Base-by-base conservation (phyloP, 1,140 invertebrate genomes). In the Metaphire vulgaris region DNA sequence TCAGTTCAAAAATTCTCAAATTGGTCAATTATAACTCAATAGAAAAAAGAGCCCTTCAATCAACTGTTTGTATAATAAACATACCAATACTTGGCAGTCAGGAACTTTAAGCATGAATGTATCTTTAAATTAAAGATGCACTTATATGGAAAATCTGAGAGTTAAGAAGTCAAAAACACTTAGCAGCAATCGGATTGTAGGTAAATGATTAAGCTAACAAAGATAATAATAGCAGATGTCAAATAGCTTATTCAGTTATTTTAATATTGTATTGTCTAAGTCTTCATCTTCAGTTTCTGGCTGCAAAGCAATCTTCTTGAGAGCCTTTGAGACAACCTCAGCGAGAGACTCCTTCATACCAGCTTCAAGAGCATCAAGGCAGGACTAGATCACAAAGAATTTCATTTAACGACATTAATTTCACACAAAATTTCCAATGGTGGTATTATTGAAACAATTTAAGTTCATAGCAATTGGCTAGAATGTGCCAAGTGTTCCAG, bases 211-310 rank as follows among this genome's bases (percentile, higher is more conserved):
- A n/a, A n/a, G n/a, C n/a, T n/a, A n/a, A n/a, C n/a, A n/a, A n/a
- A n/a, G n/a, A n/a, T n/a, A n/a, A n/a, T n/a, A n/a, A n/a, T n/a
- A n/a, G n/a, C n/a, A n/a, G n/a, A n/a, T n/a, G n/a, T n/a, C n/a
- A n/a, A n/a, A n/a, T n/a, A n/a, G n/a, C n/a, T 56, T 56, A 56
- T 12, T 6, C 41, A 56, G 21, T 69, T 79, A 81, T 26, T 76
- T 91, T 80, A 95, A 88, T 82, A 97, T 87, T 31, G 95, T 96
- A 83, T 94, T 93, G 85, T 97, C 95, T 76, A 97, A 89, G 82
- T 95, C 92, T 84, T 96, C 94, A 82, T 93, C 91, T 83, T 93
- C 92, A 77, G 91, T 90, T 84, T 94, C 91, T 15, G 91, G 88
- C 81, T 92, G 91, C 30, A 88, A 88, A 28, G 90, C 86, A 26